Conservation (phyloP, 2,113 vertebrate species). For the Nicator chloris region DNA sequence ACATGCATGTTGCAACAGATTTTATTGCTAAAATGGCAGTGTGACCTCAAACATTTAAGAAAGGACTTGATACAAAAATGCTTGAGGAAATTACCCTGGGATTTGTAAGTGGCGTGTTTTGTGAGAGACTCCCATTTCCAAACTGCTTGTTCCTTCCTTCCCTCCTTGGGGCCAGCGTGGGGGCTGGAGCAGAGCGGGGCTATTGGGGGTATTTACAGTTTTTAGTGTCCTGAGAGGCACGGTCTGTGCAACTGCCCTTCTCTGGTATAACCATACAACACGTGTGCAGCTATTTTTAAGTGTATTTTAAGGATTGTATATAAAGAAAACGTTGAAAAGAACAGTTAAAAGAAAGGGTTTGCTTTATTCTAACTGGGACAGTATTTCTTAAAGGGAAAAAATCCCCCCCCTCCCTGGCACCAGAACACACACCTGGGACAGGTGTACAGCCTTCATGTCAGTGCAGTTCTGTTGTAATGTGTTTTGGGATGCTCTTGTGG, state of each 20-base stretch:
- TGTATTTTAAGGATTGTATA: conserved; percentile 76
- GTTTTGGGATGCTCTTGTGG: conserved; percentile 39
- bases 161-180: conserved; percentile 43
- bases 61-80: conserved; percentile 51
- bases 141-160: conserved; percentile 59
- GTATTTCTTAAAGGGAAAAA: conserved; percentile 43
- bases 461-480: conserved; percentile 10
- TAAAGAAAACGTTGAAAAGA: conserved; percentile 61
- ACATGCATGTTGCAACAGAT: conserved; percentile 69
- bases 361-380: conserved; percentile 68
- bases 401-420: conserved; percentile 32
- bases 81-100: conserved; percentile 52
- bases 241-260: conserved; percentile 70
- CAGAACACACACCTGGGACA: neutral
- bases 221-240: conserved; percentile 67
- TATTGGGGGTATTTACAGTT: conserved; percentile 70
- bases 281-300: conserved; percentile 75
- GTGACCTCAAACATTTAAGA: conserved; percentile 63
- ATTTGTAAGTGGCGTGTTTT: conserved; percentile 66
- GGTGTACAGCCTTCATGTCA: conserved; percentile 5
- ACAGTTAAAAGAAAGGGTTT: conserved; percentile 54
- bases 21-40: conserved; percentile 55
- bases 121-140: conserved; percentile 69
- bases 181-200: conserved; percentile 49
- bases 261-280: conserved; percentile 58